Conservation (phyloP, 2,113 vertebrate species). For the Lepus americanus region DNA sequence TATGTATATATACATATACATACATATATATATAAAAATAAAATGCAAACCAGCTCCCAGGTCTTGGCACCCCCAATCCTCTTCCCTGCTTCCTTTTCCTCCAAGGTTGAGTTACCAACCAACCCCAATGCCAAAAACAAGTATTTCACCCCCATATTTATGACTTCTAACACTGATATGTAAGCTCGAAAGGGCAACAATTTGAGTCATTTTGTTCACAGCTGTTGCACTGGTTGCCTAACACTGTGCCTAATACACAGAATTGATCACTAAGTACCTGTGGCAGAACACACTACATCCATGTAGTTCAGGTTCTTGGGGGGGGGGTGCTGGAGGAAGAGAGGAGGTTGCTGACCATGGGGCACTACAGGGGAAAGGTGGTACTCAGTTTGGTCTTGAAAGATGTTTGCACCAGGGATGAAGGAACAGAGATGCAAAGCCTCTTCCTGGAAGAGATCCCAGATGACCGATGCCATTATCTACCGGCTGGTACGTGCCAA, state of each 20-base stretch:
- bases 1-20: too few species aligned
- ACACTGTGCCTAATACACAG: neutral
- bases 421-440: constrained; percentile 56
- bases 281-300: neutral
- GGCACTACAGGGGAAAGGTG: neutral
- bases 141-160: neutral
- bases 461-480: neutral
- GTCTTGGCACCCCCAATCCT: neutral
- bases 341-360: neutral
- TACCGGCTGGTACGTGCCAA: constrained; percentile 2
- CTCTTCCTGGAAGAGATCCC: neutral
- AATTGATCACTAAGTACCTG: constrained; percentile 6
- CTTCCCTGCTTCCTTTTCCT: neutral
- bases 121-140: neutral
- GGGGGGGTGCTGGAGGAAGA: neutral
- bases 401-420: neutral
- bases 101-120: neutral
- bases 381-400: neutral
- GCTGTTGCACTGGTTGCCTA: neutral
- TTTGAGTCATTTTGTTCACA: neutral
- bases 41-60: neutral
- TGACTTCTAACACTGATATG: neutral
- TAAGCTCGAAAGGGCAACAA: neutral
- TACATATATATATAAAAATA: neutral
- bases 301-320: neutral